Base-by-base conservation (phyloP, 2,797 vertebrate genomes). In the Enteromius anoplus region DNA sequence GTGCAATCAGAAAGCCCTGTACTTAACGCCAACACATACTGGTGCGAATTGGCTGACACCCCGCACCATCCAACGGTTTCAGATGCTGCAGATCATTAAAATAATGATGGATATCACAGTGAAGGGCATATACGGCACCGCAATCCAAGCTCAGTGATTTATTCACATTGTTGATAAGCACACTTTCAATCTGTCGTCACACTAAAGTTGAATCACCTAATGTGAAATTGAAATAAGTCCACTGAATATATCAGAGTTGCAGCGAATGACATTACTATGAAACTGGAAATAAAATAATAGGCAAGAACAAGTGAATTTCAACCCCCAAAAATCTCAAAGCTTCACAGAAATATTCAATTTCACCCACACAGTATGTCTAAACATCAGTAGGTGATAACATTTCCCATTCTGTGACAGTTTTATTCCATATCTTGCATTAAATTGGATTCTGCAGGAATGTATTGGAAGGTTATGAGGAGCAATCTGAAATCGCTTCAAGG, bases 401-500 rank as follows among this genome's bases (percentile, higher is more conserved):
- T 84, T 84, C 58, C 79, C 49, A 49, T 80, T 75, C 65, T 64
- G 21, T 71, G 84, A 78, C 66, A 84, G 85, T 86, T 86, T 87
- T 88, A 81, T 81, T 64, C 55, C 42, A 37, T 64, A 88, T 88
- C 87, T 85, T 68, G 58, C 4, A 49, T 69, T 71, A 85, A 85
- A 88, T 86, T 86, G 81, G 83, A 85, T 86, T 85, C 81, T 72
- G 78, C 73, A 51, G 83, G 69, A 69, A 62, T 55, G 82, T 69
- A 75, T 78, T 49, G 72, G 69, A 81, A 42, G 71, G 80, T 80
- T 85, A 80, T 84, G 55, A 80, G 64, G 81, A 29, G 64, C 80
- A 80, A 87, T 83, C 69, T 75, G 66, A 80, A 86, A 85, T 66
- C 1, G 80, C 84, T 85, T 66, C 55, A 75, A 86, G 86, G 78